Evolutionary conservation across 1,140 invertebrate genomes (phyloP).

Genomic region (Zaprionus camerounensis): DNA sequence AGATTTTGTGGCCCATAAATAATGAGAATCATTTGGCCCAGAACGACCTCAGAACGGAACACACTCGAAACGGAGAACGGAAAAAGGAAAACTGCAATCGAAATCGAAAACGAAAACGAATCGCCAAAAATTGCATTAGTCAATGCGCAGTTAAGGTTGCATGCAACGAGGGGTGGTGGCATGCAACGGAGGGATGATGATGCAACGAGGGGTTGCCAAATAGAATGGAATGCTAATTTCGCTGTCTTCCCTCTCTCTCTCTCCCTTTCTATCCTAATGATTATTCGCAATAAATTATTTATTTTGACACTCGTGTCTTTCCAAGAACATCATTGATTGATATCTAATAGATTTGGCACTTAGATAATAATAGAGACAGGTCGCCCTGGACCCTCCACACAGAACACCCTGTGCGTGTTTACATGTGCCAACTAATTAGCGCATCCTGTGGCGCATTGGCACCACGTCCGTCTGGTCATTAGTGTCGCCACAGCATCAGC

Average conservation of each 20-base stretch:
- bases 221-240: slow-evolving; percentile 78
- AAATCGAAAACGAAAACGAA: slow-evolving; percentile 13
- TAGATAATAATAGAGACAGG: neutral
- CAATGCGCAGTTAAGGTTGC: slow-evolving; percentile 57
- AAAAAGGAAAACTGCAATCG: slow-evolving; percentile 13
- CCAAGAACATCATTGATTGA: slow-evolving; percentile 7
- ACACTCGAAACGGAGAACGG: slow-evolving; percentile 32
- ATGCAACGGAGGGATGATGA: neutral
- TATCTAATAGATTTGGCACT: slow-evolving; percentile 10
- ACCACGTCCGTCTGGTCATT: slow-evolving; percentile 64
- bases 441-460: slow-evolving; percentile 81
- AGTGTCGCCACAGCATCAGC: slow-evolving; percentile 46
- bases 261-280: slow-evolving; percentile 35
- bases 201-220: slow-evolving; percentile 8
- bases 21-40: slow-evolving; percentile 74
- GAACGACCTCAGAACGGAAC: slow-evolving; percentile 64
- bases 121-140: slow-evolving; percentile 67
- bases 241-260: neutral
- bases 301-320: slow-evolving; percentile 60
- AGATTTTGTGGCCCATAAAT: slow-evolving; percentile 77
- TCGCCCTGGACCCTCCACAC: neutral
- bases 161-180: neutral
- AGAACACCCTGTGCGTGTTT: neutral
- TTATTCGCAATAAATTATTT: slow-evolving; percentile 66
- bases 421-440: slow-evolving; percentile 71